Base-by-base conservation (phyloP, 1,140 invertebrate genomes). In the Piezodorus guildinii region DNA sequence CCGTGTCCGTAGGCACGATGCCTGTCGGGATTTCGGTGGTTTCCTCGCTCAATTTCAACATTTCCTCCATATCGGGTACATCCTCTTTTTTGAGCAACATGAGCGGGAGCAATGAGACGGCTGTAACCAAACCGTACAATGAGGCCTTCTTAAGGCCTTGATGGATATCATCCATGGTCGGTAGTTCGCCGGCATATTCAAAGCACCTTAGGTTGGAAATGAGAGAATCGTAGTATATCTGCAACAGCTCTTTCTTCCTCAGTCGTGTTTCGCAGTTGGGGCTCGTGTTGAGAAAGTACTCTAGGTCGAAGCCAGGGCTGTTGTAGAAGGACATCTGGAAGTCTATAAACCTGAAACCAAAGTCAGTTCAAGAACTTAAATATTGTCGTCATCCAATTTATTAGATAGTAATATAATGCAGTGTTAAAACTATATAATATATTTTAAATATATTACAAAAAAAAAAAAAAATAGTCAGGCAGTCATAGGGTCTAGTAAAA, bases 231-330 rank as follows among this genome's bases (percentile, higher is more conserved):
- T 61, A 46, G 49, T 65, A 65, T 16, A 49, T 21, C 39, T 59
- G 19, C 3, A 65, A n/a, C 4, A 65, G 60, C n/a, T 52, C 25
- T 46, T 59, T 59, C 8, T 21, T 17, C 49, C 59, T 51, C n/a
- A 14, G 52, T 25, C 65, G 45, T 5, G 60, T 34, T 0, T 66
- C 60, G 9, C 14, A 21, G 8, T 62, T 52, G 3, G 65, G 66
- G 43, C 67, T 69, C 0, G 64, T 66, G 39, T 64, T 62, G 15
- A 72, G 52, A 54, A 69, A 69, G 49, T 70, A 68, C 1, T 34
- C n/a, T 10, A 72, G 19, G 61, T 72, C 71, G 2, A 63, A 52
- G 10, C 62, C 66, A 14, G 65, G 66, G 21, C 66, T 69, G 3
- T 60, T 60, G 23, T 66, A 65, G 14, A 59, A 56, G 12, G 56